These are phyloP conservation scores for Leucopsar rothschildi DNA, from an alignment of 2,113 vertebrate genomes.

Conservation along the genomic window DNA sequence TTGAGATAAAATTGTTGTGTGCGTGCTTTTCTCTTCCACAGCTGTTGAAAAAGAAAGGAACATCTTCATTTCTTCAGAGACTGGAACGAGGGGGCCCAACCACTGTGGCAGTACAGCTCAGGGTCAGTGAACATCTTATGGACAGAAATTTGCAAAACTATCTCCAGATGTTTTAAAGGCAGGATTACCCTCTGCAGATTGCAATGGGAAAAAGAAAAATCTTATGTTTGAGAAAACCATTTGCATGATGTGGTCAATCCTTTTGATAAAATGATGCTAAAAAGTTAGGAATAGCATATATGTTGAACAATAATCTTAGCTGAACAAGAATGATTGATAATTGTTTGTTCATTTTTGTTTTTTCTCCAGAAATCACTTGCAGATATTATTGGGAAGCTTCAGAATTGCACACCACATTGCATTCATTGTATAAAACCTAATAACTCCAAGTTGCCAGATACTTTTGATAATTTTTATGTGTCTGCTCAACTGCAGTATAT, in stretches of 20 bases:
- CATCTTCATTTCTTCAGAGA: slow-evolving; percentile 83
- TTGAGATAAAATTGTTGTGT: background rate
- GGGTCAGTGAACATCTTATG: slow-evolving; percentile 72
- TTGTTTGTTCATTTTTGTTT: background rate
- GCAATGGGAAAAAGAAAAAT: background rate
- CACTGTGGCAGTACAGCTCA: slow-evolving; percentile 85
- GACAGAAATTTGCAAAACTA: background rate
- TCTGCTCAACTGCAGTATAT: slow-evolving; percentile 91
- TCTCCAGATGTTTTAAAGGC: background rate
- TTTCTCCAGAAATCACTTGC: slow-evolving; percentile 81
- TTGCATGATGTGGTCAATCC: background rate
- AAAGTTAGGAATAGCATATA: background rate
- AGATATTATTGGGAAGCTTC: slow-evolving; percentile 85
- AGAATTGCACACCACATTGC: slow-evolving; percentile 82
- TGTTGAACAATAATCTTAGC: background rate
- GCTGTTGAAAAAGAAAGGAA: slow-evolving; percentile 91
- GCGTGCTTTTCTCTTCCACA: slow-evolving; percentile 51
- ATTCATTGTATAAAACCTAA: slow-evolving; percentile 92
- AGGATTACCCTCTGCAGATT: background rate
- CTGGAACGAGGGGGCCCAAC: slow-evolving; percentile 83
- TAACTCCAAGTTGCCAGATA: slow-evolving; percentile 74
- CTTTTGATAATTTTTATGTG: slow-evolving; percentile 88
- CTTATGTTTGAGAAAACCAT: background rate
- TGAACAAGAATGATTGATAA: background rate
- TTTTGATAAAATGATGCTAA: background rate